phyloP scores from a whole-genome alignment of 2,888 invertebrate species.

The Coremacera marginata region DNA sequence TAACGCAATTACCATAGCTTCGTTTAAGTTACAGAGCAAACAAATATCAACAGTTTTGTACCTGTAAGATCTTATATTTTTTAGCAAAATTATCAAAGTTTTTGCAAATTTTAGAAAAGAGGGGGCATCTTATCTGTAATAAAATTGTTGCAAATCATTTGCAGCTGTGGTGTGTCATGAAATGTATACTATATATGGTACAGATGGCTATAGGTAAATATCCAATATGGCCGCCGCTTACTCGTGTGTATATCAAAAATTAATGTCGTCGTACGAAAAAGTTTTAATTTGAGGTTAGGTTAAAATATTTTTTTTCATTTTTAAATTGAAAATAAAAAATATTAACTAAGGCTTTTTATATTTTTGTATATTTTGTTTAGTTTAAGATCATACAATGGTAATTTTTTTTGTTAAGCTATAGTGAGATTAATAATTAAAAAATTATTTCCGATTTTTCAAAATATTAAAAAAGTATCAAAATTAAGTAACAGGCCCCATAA shows the following conservation, averaged over 20 bases:
- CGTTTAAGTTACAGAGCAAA: not conserved
- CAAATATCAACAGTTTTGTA: not conserved
- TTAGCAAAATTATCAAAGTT: not conserved
- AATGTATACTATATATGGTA: not conserved
- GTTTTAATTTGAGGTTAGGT: not conserved
- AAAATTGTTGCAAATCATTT: not conserved
- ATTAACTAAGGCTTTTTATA: too few relatives aligned
- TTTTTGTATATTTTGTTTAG: too few relatives aligned
- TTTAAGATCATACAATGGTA: too few relatives aligned
- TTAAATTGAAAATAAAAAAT: not conserved
- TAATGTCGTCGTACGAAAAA: not conserved
- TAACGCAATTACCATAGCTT: not conserved
- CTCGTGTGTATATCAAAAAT: constrained; percentile 21
- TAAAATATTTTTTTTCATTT: not conserved
- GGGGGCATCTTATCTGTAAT: not conserved
- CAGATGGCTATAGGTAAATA: not conserved
- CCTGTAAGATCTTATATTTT: not conserved
- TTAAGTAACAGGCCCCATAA: not conserved
- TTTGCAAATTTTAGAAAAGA: not conserved
- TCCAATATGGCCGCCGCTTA: constrained; percentile 26
- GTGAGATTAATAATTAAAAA: not conserved
- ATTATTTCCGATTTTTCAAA: not conserved
- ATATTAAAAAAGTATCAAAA: not conserved
- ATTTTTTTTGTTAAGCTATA: too few relatives aligned
- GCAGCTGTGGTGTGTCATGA: not conserved